Base-by-base conservation (phyloP, 1,140 invertebrate genomes). In the Drosophila eugracilis region DNA sequence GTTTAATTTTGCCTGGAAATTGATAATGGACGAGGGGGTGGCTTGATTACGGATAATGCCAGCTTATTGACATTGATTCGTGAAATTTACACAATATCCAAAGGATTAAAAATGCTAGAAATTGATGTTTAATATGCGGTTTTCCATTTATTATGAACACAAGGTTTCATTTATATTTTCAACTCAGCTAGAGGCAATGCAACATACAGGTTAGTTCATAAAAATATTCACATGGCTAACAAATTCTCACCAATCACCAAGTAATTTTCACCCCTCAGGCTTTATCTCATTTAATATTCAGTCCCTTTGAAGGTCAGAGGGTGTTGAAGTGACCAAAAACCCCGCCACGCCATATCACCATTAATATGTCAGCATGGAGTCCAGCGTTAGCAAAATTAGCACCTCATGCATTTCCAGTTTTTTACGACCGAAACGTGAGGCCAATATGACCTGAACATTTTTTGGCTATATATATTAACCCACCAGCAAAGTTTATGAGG, bases 381-480 rank as follows among this genome's bases (percentile, higher is more conserved):
- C 30, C 30, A 50, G 7, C 30, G 42, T 70, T 58, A 32, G 52
- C 44, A 32, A 72, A 73, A 73, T 73, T 73, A 73, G 42, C 55
- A 48, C 48, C 70, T 44, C 47, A 48, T 73, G 70, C 69, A 73
- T 63, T 73, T 63, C 26, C 41, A 52, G 34, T 63, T 49, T 73
- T 73, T 73, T 73, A 73, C 34, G 69, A 48, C 57, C 69, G 21
- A 59, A 49, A 73, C 70, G 70, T 73, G 70, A 62, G 47, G n/a
- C n/a, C 69, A 58, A 58, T 58, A 73, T 30, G 37, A 52, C 15
- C 44, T 30, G 36, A 58, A n/a, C n/a, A n/a, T n/a, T n/a, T n/a
- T n/a, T n/a, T n/a, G n/a, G n/a, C n/a, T n/a, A n/a, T n/a, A n/a
- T n/a, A n/a, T n/a, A n/a, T n/a, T n/a, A n/a, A n/a, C n/a, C n/a